These are phyloP conservation scores for Spatula versicolor DNA, from an alignment of 2,797 vertebrate species.

Conservation along the genomic window DNA sequence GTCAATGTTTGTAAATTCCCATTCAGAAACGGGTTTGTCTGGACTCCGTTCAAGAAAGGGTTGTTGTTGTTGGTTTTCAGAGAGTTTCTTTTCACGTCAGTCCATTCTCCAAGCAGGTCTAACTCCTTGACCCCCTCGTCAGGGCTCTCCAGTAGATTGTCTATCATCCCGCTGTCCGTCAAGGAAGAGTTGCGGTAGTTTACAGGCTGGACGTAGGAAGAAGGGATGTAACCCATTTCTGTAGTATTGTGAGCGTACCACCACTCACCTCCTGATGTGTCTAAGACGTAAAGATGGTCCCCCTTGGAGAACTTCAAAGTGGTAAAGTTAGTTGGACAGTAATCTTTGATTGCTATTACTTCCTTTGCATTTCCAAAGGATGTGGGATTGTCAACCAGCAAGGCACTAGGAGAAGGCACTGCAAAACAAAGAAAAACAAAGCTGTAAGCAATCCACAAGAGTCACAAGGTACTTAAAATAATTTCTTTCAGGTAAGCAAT, in stretches of 20 bases:
- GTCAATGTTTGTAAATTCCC: conserved; percentile 65
- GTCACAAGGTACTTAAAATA: background rate
- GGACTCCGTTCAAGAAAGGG: conserved; percentile 83
- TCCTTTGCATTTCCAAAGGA: conserved; percentile 91
- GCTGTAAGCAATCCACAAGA: background rate
- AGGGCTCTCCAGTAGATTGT: conserved; percentile 86
- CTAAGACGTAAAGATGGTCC: conserved; percentile 92
- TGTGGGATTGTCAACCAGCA: conserved; percentile 85
- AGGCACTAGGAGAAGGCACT: conserved; percentile 98
- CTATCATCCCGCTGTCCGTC: conserved; percentile 95
- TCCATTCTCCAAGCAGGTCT: conserved; percentile 87
- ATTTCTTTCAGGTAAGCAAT: background rate
- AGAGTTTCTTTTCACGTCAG: conserved; percentile 70
- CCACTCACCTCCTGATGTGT: conserved; percentile 94
- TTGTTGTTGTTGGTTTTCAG: conserved; percentile 78
- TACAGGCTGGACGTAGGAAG: conserved; percentile 91
- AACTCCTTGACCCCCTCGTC: conserved; percentile 88
- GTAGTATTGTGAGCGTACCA: conserved; percentile 99
- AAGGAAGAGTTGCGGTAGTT: conserved; percentile 87
- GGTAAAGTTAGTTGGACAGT: conserved; percentile 94
- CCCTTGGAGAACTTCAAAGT: conserved; percentile 96
- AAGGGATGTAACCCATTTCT: conserved; percentile 97
- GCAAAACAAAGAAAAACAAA: conserved; percentile 37
- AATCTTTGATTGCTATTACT: conserved; percentile 95
- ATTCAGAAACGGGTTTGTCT: conserved; percentile 88